Evolutionary conservation across 2,797 vertebrate species (phyloP).

Genomic region (Mus caroli): DNA sequence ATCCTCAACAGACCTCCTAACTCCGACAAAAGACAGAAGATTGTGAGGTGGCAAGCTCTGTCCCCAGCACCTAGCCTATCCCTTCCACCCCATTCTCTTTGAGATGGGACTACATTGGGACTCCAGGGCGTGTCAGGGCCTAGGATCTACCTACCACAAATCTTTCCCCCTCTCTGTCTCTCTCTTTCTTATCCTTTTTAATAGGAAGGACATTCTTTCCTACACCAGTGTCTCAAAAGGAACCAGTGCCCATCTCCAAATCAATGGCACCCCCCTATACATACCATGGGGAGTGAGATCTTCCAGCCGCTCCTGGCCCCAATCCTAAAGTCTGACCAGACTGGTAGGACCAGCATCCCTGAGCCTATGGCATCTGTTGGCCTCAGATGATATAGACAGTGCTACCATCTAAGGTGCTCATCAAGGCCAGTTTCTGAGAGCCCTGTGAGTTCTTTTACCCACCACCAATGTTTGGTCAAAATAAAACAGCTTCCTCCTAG

Average conservation of each 20-base stretch:
- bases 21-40: neutral
- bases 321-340: conserved; percentile 36
- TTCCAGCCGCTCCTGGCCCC: neutral
- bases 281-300: neutral
- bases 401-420: neutral
- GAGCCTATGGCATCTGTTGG: neutral
- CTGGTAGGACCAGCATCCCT: conserved; percentile 60
- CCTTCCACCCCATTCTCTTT: neutral
- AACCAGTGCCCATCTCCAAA: neutral
- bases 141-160: conserved; percentile 27
- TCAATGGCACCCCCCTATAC: neutral
- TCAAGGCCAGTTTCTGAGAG: neutral
- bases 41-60: neutral
- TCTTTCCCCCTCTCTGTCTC: neutral
- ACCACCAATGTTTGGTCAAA: neutral
- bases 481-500: conserved; percentile 49
- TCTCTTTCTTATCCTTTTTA: conserved; percentile 18
- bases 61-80: neutral
- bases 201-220: neutral
- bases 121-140: neutral
- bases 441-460: conserved; percentile 9
- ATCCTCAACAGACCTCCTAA: neutral
- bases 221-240: neutral
- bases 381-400: neutral
- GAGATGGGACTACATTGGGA: accelerated